Percentiles rank a stretch among this genome's conserved stretches.
phyloP scores from a whole-genome alignment of 2,888 invertebrate genomes.

The Selenia dentaria region DNA sequence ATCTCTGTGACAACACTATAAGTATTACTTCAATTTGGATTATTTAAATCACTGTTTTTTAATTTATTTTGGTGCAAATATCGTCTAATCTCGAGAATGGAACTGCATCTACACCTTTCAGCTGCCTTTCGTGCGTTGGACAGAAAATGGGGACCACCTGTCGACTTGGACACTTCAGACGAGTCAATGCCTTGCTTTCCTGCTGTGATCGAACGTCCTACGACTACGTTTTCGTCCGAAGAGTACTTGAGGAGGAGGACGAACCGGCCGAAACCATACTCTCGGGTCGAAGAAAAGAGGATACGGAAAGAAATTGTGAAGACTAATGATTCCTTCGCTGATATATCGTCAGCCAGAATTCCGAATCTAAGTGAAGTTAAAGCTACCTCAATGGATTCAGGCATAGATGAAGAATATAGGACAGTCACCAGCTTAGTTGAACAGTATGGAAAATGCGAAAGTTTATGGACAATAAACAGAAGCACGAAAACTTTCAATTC shows the following conservation, averaged over 20 bases:
- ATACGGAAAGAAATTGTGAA: slow-evolving; percentile 34
- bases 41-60: no score
- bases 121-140: slow-evolving; percentile 59
- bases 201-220: slow-evolving; percentile 47
- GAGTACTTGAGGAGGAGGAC: slow-evolving; percentile 49
- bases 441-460: slow-evolving; percentile 10
- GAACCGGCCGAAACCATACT: slow-evolving; percentile 42
- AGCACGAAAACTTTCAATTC: slow-evolving; percentile 29
- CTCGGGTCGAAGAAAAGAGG: slow-evolving; percentile 31
- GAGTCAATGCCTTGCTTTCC: slow-evolving; percentile 43
- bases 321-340: slow-evolving; percentile 46
- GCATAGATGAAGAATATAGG: slow-evolving; percentile 19
- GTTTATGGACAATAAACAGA: slow-evolving; percentile 3
- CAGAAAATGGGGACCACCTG: slow-evolving; percentile 57
- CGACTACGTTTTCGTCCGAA: slow-evolving; percentile 61
- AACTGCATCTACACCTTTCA: slow-evolving; percentile 59
- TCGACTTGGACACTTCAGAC: slow-evolving; percentile 52
- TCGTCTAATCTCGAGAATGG: slow-evolving; percentile 40
- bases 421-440: slow-evolving; percentile 25
- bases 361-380: slow-evolving; percentile 34
- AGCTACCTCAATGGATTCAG: slow-evolving; percentile 27
- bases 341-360: slow-evolving; percentile 50
- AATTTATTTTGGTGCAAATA: neutral
- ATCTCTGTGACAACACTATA: slow-evolving; percentile 2
- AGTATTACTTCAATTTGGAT: neutral